Conservation (phyloP, 1,140 invertebrate species). For the Drosophila triauraria region DNA sequence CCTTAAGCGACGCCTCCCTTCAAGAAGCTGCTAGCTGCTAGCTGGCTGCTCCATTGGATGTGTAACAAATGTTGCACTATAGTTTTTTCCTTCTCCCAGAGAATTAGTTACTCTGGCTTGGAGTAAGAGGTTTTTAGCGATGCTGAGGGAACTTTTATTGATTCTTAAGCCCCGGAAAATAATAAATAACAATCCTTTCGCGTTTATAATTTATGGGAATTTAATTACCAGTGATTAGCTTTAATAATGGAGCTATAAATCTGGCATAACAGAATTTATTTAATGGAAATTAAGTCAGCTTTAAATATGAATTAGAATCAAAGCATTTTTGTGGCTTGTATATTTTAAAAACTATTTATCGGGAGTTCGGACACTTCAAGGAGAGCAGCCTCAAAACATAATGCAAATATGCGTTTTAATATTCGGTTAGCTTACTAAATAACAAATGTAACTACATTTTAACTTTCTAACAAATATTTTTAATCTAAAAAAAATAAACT, state of each 20-base stretch:
- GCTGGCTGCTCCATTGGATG: slow-evolving; percentile 24
- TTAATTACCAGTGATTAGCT: background rate
- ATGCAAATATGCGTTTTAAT: background rate
- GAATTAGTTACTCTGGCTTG: slow-evolving; percentile 63
- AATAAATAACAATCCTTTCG: slow-evolving; percentile 14
- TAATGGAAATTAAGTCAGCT: no score
- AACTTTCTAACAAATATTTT: background rate
- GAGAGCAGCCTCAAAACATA: no score
- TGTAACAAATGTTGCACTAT: slow-evolving; percentile 55
- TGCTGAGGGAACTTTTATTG: slow-evolving; percentile 7
- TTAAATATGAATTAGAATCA: no score
- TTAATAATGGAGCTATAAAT: background rate
- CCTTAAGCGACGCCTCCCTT: slow-evolving; percentile 32
- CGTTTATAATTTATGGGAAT: background rate
- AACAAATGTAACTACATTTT: background rate
- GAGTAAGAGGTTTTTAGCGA: slow-evolving; percentile 19
- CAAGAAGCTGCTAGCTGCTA: slow-evolving; percentile 14
- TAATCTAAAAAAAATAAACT: background rate
- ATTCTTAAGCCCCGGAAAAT: background rate
- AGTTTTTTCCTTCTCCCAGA: slow-evolving; percentile 36
- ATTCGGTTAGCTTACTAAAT: background rate
- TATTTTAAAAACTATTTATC: no score
- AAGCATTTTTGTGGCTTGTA: no score
- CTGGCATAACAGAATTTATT: background rate
- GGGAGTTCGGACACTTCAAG: no score